Evolutionary conservation across 2,797 vertebrate species (phyloP).

Genomic region (Holocentrus rufus): DNA sequence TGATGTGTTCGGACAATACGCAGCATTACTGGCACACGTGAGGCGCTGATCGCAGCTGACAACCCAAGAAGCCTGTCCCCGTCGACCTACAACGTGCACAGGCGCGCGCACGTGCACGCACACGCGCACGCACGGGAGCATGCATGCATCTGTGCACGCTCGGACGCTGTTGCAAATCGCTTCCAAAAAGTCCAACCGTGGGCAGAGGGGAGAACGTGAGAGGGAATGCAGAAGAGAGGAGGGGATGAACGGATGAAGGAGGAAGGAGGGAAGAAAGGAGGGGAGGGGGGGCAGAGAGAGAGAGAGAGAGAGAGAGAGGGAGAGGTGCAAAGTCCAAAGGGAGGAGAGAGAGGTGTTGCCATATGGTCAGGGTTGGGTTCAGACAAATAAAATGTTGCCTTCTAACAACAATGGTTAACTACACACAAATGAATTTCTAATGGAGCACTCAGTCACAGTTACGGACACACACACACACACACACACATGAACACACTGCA

Average conservation of each 20-base stretch:
- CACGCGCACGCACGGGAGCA: slow-evolving; percentile 9
- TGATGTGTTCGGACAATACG: slow-evolving; percentile 81
- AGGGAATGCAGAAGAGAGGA: slow-evolving; percentile 9
- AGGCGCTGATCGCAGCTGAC: slow-evolving; percentile 76
- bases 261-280: neutral
- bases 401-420: slow-evolving; percentile 89
- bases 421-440: slow-evolving; percentile 88
- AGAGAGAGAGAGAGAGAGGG: neutral
- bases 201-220: slow-evolving; percentile 26
- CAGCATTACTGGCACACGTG: slow-evolving; percentile 79
- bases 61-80: slow-evolving; percentile 72
- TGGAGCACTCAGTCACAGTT: slow-evolving; percentile 66
- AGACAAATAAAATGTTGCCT: slow-evolving; percentile 92
- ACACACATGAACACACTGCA: slow-evolving; percentile 23
- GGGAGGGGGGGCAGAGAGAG: neutral
- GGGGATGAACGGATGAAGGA: no score
- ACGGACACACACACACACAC: slow-evolving; percentile 41
- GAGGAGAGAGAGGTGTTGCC: slow-evolving; percentile 63
- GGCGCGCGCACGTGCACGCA: slow-evolving; percentile 19
- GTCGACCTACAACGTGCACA: slow-evolving; percentile 64
- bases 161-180: slow-evolving; percentile 31
- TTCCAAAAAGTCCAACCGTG: slow-evolving; percentile 50
- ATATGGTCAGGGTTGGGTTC: slow-evolving; percentile 96
- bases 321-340: slow-evolving; percentile 48
- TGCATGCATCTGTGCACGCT: no score